A percentile compares a stretch with the other conserved stretches of the same genome.
Conservation (phyloP, 2,888 invertebrate species). For the Megamerina dolium region DNA sequence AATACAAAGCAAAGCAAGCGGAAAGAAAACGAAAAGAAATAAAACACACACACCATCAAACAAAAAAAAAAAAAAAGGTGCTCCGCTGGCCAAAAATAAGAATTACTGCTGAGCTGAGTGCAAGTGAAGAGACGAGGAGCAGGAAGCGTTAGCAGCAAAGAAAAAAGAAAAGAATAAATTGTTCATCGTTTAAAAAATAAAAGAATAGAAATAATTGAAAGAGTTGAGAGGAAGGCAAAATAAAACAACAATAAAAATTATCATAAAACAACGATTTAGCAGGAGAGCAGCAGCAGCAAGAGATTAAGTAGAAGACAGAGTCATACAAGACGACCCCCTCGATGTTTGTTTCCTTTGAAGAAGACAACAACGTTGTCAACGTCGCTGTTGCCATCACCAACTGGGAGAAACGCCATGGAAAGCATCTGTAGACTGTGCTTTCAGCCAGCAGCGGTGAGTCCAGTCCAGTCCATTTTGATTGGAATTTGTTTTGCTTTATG, state of each 20-base stretch:
- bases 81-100: background rate
- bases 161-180: too few species aligned
- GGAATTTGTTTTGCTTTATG: too few species aligned
- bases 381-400: conserved; percentile 2
- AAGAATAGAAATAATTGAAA: background rate
- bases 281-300: conserved; percentile 1
- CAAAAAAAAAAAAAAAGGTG: background rate
- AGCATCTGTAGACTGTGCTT: conserved; percentile 49
- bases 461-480: too few species aligned
- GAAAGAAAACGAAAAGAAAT: background rate
- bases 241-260: too few species aligned
- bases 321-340: conserved; percentile 15
- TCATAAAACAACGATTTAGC: too few species aligned
- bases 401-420: conserved; percentile 37
- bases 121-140: too few species aligned
- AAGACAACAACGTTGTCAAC: background rate
- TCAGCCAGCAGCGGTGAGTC: conserved; percentile 46
- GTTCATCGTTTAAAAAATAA: too few species aligned
- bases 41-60: too few species aligned
- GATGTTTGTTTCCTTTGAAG: conserved; percentile 17
- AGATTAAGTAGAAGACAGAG: conserved; percentile 2
- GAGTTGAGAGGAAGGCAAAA: background rate
- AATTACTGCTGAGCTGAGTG: background rate
- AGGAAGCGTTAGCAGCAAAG: too few species aligned
- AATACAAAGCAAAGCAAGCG: too few species aligned